Conservation (phyloP, 2,797 vertebrate genomes). For the Ispidina picta region DNA sequence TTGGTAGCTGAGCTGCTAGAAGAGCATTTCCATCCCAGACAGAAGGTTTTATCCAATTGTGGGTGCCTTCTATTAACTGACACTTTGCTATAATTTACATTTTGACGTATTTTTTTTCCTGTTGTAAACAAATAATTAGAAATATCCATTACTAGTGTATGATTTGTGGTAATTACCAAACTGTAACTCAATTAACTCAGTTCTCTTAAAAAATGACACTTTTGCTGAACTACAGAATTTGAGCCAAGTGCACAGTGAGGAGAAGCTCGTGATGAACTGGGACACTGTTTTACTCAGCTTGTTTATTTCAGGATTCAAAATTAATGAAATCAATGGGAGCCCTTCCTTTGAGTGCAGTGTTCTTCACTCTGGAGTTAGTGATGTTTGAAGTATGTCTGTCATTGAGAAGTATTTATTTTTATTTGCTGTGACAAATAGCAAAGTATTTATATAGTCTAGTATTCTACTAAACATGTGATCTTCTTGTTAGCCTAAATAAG, state of each 20-base stretch:
- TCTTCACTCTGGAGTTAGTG: not conserved
- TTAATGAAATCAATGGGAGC: not conserved
- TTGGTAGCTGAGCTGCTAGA: not conserved
- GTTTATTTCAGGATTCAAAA: not conserved
- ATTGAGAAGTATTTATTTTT: not conserved
- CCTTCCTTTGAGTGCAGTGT: not conserved
- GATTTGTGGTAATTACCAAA: not conserved
- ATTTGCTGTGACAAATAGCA: not conserved
- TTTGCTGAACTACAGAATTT: not conserved
- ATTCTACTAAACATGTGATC: not conserved
- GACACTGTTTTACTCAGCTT: not conserved
- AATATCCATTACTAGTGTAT: not conserved
- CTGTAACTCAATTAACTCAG: fast-evolving
- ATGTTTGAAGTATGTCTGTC: not conserved
- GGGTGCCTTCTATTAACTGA: not conserved
- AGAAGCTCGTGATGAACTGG: not conserved
- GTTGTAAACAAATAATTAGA: not conserved
- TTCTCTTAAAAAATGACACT: not conserved
- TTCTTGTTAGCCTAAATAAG: not conserved
- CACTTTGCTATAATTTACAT: not conserved
- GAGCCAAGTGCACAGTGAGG: not conserved
- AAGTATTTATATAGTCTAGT: too few species aligned
- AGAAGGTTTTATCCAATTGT: not conserved
- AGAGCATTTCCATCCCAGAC: not conserved
- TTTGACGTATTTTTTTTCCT: not conserved